Conservation (phyloP, 2,888 invertebrate genomes). For the Aphidoletes aphidimyza region DNA sequence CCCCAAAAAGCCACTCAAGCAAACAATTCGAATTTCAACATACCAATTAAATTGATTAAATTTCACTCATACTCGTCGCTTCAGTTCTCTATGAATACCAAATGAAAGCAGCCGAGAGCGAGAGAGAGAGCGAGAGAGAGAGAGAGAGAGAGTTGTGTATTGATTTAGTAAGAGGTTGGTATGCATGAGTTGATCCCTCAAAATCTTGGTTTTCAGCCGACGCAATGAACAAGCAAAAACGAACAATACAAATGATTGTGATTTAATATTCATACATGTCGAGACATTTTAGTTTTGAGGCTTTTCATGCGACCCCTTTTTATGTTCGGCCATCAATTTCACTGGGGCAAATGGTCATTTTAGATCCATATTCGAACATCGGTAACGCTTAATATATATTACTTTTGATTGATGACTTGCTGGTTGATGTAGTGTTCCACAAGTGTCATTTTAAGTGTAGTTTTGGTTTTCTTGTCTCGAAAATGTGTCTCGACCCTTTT, state of each 20-base stretch:
- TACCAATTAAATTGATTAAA: constrained; percentile 50
- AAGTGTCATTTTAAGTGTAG: no score
- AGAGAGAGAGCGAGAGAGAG: background rate
- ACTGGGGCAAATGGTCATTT: no score
- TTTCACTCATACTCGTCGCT: background rate
- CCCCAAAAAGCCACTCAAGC: constrained; percentile 15
- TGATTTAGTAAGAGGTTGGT: background rate
- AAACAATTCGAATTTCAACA: constrained; percentile 40
- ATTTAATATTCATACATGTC: constrained; percentile 37
- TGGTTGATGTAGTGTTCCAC: no score
- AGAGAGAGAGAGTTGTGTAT: background rate
- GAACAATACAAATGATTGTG: background rate
- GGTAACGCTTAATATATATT: no score
- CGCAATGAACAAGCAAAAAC: no score
- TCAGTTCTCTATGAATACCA: background rate
- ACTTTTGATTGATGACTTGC: no score
- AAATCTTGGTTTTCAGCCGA: background rate
- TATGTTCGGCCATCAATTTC: no score
- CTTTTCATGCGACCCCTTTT: background rate
- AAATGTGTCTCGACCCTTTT: no score
- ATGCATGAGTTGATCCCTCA: background rate
- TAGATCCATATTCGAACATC: no score
- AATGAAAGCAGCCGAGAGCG: background rate
- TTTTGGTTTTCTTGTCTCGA: no score
- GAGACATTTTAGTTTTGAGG: background rate